Evolutionary conservation across 2,888 invertebrate species (phyloP), one percentile per base, ranked within the genome.

Genomic region (Amiota mariae): DNA sequence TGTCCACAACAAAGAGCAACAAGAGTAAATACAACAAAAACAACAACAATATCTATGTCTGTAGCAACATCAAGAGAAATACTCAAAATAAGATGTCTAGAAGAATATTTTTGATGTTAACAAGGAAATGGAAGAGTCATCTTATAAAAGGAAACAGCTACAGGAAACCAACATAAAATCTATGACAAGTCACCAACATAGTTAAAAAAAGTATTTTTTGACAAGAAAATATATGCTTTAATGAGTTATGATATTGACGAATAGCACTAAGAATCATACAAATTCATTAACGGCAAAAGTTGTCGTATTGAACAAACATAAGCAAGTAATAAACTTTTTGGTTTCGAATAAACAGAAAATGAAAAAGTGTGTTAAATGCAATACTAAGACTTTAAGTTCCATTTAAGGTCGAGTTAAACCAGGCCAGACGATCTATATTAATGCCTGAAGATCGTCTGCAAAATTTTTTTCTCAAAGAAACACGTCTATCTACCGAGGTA

Each of bases 141-240:
- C 72, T 64, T 56, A 81, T 86, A 87, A 87, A 82, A 87, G 87
- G 87, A 87, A 85, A 84, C 79, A 85, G 82, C 82, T 81, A 83
- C 81, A 85, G 82, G 86, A 86, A 83, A 81, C 81, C 80, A 78
- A 80, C 76, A 79, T 79, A 78, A 79, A 76, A 70, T 74, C 73
- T 66, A 73, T 70, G 48, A 71, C 12, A 24, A 73, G 15, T 10
- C 57, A 20, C 18, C 15, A 57, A 15, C 57, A 10, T 11, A 57
- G n/a, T 9, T 20, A 8, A n/a, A n/a, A 18, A 57, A 57, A 2
- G 51, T 51, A 2, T 15, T 18, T 11, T 20, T 6, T 51, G 1
- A 57, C 1, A 24, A 13, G 47, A 18, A 77, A 84, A 80, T 86
- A 84, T 84, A 83, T 83, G 83, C 84, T 85, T 75, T 86, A 86